Evolutionary conservation across 2,113 vertebrate genomes (phyloP).

Genomic region (Dendropsophus ebraccatus): DNA sequence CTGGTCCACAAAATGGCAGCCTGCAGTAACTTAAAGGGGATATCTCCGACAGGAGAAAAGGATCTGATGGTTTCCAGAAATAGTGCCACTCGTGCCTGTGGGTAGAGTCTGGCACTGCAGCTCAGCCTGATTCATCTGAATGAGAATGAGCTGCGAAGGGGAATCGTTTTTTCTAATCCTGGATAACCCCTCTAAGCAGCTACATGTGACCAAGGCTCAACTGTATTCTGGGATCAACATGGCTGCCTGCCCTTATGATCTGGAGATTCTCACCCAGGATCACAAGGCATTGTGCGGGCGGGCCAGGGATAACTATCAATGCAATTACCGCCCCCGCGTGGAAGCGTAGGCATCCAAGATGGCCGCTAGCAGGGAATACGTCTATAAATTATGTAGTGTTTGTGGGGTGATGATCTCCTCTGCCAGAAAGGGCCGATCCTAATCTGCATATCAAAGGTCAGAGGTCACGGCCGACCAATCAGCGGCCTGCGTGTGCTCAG

Average conservation of each 20-base stretch:
- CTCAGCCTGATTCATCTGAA: not conserved
- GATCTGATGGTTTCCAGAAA: not conserved
- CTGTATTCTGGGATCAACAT: too few species aligned
- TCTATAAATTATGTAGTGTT: not conserved
- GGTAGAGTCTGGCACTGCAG: not conserved
- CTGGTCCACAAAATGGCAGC: too few species aligned
- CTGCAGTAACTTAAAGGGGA: not conserved
- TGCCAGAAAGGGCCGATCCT: not conserved
- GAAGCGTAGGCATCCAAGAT: not conserved
- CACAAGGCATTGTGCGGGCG: not conserved
- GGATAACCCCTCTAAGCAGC: too few species aligned
- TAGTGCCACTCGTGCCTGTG: not conserved
- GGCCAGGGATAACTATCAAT: not conserved
- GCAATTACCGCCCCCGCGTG: not conserved
- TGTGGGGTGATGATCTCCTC: not conserved
- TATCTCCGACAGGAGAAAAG: not conserved
- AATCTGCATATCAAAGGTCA: conserved; percentile 40
- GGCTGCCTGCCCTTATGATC: too few species aligned
- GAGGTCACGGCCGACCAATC: conserved; percentile 5
- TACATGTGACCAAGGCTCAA: too few species aligned
- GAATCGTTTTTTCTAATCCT: too few species aligned
- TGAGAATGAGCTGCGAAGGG: too few species aligned
- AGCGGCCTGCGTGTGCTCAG: not conserved
- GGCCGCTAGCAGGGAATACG: not conserved
- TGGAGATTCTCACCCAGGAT: too few species aligned